phyloP scores from a whole-genome alignment of 1,140 invertebrate genomes.

The Sminthurinus signatus region DNA sequence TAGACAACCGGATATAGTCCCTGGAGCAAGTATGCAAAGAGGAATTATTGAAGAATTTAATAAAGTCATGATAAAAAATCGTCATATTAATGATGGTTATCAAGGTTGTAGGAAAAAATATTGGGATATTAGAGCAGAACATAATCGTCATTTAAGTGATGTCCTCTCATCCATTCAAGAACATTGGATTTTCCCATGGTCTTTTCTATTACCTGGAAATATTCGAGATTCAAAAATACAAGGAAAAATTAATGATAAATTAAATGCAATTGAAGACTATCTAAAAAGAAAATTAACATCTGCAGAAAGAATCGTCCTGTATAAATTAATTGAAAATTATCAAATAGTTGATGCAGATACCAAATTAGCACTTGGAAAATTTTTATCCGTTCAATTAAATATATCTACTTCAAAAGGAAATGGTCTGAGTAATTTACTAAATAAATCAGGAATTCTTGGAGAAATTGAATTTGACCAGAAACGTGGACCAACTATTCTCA shows the following conservation, averaged over 20 bases:
- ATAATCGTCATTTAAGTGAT: constrained; percentile 19
- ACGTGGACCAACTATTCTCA: constrained; percentile 31
- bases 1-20: neutral
- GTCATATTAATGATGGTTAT: constrained; percentile 12
- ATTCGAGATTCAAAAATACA: constrained; percentile 11
- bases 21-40: neutral
- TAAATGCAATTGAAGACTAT: constrained; percentile 1
- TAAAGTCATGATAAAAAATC: constrained; percentile 21
- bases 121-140: constrained; percentile 22
- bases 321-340: constrained; percentile 36
- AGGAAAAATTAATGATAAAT: constrained; percentile 5
- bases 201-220: constrained; percentile 34
- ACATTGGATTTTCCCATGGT: constrained; percentile 31
- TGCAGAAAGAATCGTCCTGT: constrained; percentile 15
- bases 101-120: constrained; percentile 9
- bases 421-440: no score
- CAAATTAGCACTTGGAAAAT: neutral
- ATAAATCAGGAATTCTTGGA: no score
- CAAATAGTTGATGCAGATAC: neutral
- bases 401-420: neutral
- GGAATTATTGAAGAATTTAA: constrained; percentile 19
- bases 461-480: neutral
- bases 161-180: constrained; percentile 19
- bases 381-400: neutral
- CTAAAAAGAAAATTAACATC: constrained; percentile 4